These are phyloP conservation scores for Gymnosoma rotundatum DNA, from an alignment of 2,888 invertebrate genomes.

Conservation along the genomic window DNA sequence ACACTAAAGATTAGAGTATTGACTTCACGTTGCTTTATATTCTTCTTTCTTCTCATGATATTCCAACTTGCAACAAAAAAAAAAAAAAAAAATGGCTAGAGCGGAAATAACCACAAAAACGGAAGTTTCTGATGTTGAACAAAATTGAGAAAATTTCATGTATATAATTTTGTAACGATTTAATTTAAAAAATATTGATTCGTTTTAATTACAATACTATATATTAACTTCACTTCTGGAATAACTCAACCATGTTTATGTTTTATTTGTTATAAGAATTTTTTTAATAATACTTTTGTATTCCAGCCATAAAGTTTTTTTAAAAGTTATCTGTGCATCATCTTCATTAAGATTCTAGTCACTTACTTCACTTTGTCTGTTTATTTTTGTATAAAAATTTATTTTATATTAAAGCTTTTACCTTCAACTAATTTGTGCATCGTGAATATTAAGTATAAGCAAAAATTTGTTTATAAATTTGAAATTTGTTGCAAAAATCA, in stretches of 20 bases:
- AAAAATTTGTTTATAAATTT: slow-evolving; percentile 17
- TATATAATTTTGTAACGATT: too few species aligned
- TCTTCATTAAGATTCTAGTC: slow-evolving; percentile 71
- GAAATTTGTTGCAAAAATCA: slow-evolving; percentile 45
- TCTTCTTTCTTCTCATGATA: too few species aligned
- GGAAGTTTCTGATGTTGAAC: too few species aligned
- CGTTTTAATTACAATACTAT: background rate
- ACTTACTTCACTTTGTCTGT: slow-evolving; percentile 33
- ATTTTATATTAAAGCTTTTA: slow-evolving; percentile 47
- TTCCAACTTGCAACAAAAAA: too few species aligned
- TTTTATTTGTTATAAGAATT: background rate
- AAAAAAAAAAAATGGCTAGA: too few species aligned
- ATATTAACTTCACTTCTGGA: background rate
- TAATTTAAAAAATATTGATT: slow-evolving; percentile 6
- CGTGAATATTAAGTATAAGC: slow-evolving; percentile 57
- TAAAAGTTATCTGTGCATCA: slow-evolving; percentile 21
- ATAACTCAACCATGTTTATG: slow-evolving; percentile 1
- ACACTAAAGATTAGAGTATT: too few species aligned
- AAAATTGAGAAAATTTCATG: too few species aligned
- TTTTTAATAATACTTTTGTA: slow-evolving; percentile 1
- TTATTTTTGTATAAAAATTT: slow-evolving; percentile 23
- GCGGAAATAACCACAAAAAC: too few species aligned
- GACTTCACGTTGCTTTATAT: too few species aligned
- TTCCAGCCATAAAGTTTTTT: background rate
- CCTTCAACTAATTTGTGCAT: slow-evolving; percentile 68